Evolutionary conservation across 1,140 invertebrate genomes (phyloP).

Genomic region (Mactra quadrangularis): DNA sequence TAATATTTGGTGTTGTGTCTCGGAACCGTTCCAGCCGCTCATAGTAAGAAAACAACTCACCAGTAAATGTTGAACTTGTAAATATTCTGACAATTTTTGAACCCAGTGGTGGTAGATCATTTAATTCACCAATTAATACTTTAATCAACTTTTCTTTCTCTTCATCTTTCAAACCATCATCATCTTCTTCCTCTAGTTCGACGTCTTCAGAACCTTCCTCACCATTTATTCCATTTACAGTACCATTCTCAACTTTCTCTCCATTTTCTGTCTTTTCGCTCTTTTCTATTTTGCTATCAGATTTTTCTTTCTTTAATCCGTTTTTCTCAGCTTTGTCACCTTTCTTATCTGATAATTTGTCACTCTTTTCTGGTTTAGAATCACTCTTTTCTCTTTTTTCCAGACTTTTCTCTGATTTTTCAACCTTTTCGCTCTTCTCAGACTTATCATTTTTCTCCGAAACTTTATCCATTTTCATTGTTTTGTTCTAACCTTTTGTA

Average conservation of each 20-base stretch:
- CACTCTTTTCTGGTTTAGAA: not conserved
- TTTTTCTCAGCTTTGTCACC: constrained; percentile 10
- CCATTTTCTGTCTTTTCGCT: constrained; percentile 42
- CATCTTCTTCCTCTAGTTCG: constrained; percentile 38
- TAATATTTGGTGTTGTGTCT: no score
- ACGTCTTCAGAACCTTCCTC: constrained; percentile 22
- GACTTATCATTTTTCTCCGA: not conserved
- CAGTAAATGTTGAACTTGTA: constrained; percentile 99
- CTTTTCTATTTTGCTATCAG: constrained; percentile 15
- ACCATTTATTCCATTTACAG: constrained; percentile 18
- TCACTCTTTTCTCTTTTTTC: constrained; percentile 33
- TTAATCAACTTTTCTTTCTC: constrained; percentile 67
- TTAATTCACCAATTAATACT: constrained; percentile 93
- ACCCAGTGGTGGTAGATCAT: constrained; percentile 95
- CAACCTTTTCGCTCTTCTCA: not conserved
- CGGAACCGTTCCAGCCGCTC: no score
- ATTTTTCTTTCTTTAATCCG: constrained; percentile 10
- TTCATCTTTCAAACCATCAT: constrained; percentile 57
- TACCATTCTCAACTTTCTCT: constrained; percentile 36
- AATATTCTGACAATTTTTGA: constrained; percentile 99
- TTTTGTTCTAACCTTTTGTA: not conserved
- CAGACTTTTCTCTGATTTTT: constrained; percentile 21
- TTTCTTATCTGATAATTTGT: constrained; percentile 33
- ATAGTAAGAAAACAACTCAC: no score
- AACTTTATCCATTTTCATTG: constrained; percentile 24